Evolutionary conservation across 1,140 invertebrate genomes (phyloP).

Genomic region (Apolygus lucorum): DNA sequence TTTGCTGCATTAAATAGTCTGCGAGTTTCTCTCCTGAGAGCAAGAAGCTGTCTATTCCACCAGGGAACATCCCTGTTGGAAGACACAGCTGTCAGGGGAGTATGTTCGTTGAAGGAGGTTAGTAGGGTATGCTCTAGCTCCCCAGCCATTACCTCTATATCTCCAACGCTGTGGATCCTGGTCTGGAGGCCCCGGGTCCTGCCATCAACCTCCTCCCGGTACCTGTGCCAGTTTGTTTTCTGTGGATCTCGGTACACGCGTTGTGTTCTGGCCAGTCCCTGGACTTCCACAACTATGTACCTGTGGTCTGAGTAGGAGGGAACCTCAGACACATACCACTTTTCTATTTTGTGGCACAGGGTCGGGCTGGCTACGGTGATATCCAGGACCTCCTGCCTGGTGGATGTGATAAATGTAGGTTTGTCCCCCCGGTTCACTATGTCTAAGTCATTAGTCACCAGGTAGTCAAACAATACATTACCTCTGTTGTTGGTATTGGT

Average conservation of each 20-base stretch:
- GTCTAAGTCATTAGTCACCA: background rate
- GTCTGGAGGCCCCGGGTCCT: background rate
- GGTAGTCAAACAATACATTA: background rate
- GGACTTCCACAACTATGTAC: background rate
- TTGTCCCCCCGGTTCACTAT: background rate
- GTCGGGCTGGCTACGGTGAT: background rate
- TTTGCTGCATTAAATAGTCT: background rate
- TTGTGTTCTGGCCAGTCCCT: background rate
- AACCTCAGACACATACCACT: background rate
- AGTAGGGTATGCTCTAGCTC: background rate
- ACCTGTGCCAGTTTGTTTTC: background rate
- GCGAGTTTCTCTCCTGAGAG: background rate
- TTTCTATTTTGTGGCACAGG: background rate
- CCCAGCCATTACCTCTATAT: background rate
- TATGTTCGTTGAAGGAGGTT: too few relatives aligned
- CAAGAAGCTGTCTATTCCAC: background rate
- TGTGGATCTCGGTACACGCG: background rate
- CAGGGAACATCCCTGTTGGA: background rate
- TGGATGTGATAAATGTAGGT: background rate
- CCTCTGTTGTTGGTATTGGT: background rate
- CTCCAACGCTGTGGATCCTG: background rate
- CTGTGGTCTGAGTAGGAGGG: background rate
- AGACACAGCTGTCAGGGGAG: background rate
- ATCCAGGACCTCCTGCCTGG: background rate
- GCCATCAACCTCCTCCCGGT: background rate